Evolutionary conservation across 2,888 invertebrate species (phyloP), one percentile per base, ranked within the genome.

Genomic region (Patella caerulea): DNA sequence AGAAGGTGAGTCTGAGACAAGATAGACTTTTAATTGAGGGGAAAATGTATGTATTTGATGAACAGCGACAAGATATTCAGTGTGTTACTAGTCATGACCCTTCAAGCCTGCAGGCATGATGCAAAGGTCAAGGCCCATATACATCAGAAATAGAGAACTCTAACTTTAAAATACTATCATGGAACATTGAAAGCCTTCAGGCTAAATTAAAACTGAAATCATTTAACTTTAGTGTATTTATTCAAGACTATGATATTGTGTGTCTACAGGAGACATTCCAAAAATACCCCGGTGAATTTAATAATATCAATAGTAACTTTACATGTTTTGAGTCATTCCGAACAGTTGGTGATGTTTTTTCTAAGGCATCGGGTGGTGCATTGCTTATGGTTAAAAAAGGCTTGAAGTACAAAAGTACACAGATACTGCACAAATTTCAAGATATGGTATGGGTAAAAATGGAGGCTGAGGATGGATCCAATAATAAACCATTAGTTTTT

Each of bases 191-290:
- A 19, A 15, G 59, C 15, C 19, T 59, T n/a, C 17, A 59, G 19
- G 19, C 59, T 19, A 11, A 19, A 59, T n/a, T 59, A 15, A 59
- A 19, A 17, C 19, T 19, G 15, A 9, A 17, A 7, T 59, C 17
- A 17, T 59, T 59, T 59, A 17, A 59, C 19, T 59, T 59, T 19
- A 11, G 19, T 9, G 19, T n/a, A 17, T 59, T 59, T 19, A 59
- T 59, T 19, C 17, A 59, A 59, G 59, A 59, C 19, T 59, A n/a
- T 15, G 59, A 59, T 19, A 59, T 59, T 59, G 59, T 59, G 59
- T 59, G 59, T 59, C 59, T 59, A 14, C 59, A 59, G 19, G 59
- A 59, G 19, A 59, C 19, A n/a, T 59, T 59, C 59, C 59, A 59
- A 59, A 59, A 17, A 59, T 59, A 19, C 19, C n/a, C 9, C 17